A percentile compares a stretch with the other conserved stretches of the same genome.
phyloP scores from a whole-genome alignment of 2,888 invertebrate genomes.

The Apodemia mormo region DNA sequence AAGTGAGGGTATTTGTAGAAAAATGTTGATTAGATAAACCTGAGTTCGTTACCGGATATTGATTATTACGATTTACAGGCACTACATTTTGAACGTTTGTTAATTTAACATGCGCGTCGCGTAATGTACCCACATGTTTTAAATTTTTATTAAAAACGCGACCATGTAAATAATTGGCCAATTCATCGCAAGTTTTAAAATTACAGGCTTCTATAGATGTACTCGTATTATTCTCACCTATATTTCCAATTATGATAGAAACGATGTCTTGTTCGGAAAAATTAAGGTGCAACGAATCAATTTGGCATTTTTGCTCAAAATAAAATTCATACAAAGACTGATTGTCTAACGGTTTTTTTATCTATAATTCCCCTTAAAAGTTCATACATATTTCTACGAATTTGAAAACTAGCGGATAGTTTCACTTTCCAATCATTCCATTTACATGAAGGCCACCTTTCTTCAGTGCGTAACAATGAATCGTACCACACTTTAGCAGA shows the following conservation, averaged over 20 bases:
- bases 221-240: constrained; percentile 32
- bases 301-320: constrained; percentile 37
- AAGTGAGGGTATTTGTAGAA: too few relatives aligned
- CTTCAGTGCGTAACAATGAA: constrained; percentile 29
- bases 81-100: background rate
- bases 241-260: constrained; percentile 37
- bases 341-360: constrained; percentile 14
- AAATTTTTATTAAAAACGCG: constrained; percentile 8
- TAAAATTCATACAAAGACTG: constrained; percentile 39
- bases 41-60: background rate
- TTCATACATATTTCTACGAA: too few relatives aligned
- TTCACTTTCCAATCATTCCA: background rate
- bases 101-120: background rate
- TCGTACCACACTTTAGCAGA: constrained; percentile 36
- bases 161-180: constrained; percentile 34
- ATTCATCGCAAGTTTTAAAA: constrained; percentile 31
- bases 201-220: constrained; percentile 36
- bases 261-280: constrained; percentile 35
- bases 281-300: constrained; percentile 29
- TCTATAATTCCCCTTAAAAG: too few relatives aligned
- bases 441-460: constrained; percentile 24
- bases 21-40: background rate
- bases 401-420: too few relatives aligned
- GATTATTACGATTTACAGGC: background rate
- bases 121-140: background rate